Evolutionary conservation across 2,888 invertebrate species (phyloP).

Genomic region (Lithophane leautieri): DNA sequence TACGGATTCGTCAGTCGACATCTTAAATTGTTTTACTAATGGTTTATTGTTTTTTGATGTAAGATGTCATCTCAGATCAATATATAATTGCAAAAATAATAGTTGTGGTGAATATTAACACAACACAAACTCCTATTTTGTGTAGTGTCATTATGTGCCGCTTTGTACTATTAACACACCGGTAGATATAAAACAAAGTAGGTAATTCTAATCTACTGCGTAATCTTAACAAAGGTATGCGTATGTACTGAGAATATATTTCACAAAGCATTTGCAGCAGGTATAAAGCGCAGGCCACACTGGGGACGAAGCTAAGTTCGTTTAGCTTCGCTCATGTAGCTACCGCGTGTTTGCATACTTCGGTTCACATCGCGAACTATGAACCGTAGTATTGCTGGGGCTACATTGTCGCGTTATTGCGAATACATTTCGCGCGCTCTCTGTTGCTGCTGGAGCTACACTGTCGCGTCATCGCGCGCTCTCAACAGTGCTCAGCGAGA

Average conservation of each 20-base stretch:
- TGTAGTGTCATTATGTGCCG: background rate
- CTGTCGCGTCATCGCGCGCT: too few species aligned
- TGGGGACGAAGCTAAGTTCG: too few species aligned
- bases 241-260: background rate
- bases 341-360: too few species aligned
- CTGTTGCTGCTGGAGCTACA: too few species aligned
- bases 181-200: background rate
- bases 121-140: background rate
- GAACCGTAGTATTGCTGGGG: too few species aligned
- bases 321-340: too few species aligned
- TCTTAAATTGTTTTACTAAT: constrained; percentile 25
- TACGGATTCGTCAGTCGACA: constrained; percentile 26
- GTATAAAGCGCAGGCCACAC: background rate
- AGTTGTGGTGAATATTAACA: background rate
- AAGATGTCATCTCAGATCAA: background rate
- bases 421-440: too few species aligned
- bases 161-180: background rate
- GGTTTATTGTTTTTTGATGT: constrained; percentile 5
- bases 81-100: too few species aligned
- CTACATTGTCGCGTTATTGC: too few species aligned
- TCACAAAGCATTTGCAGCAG: background rate
- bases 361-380: too few species aligned
- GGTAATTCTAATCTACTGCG: background rate
- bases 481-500: too few species aligned
- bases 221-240: background rate